These are phyloP conservation scores for Lithophane ornitopus DNA, from an alignment of 2,888 invertebrate species.

Conservation along the genomic window DNA sequence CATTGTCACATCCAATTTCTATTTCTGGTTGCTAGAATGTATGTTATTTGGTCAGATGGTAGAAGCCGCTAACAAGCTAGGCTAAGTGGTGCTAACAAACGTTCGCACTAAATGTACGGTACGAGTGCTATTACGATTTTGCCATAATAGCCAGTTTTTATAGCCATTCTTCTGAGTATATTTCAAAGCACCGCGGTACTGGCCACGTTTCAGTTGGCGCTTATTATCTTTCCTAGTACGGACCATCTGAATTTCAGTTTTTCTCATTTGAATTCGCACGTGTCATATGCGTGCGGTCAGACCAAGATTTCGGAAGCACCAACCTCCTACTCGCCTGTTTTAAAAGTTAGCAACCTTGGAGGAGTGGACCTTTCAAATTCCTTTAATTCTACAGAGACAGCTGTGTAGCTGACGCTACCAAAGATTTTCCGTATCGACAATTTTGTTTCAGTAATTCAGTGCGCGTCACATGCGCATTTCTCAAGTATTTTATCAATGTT, in stretches of 20 bases:
- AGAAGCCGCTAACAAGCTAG: slow-evolving; percentile 4
- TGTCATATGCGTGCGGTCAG: slow-evolving; percentile 17
- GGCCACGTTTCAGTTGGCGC: neutral
- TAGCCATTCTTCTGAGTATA: neutral
- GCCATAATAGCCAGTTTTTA: slow-evolving; percentile 6
- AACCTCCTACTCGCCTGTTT: slow-evolving; percentile 17
- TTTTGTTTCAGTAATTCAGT: slow-evolving; percentile 22
- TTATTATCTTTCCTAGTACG: slow-evolving; percentile 11
- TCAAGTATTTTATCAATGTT: slow-evolving; percentile 9
- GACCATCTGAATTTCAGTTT: slow-evolving; percentile 4
- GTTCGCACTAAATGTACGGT: slow-evolving; percentile 4
- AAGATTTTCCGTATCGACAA: neutral
- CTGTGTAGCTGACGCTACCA: slow-evolving; percentile 4
- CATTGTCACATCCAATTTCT: slow-evolving; percentile 14
- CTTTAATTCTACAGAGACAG: slow-evolving; percentile 16
- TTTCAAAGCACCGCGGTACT: neutral
- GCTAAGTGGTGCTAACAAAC: slow-evolving; percentile 25
- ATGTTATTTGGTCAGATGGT: slow-evolving; percentile 25
- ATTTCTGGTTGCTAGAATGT: slow-evolving; percentile 9
- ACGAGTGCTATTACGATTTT: slow-evolving; percentile 9
- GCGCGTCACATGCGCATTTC: neutral
- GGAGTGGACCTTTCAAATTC: slow-evolving; percentile 48
- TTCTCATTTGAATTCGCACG: slow-evolving; percentile 15
- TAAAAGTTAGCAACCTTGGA: slow-evolving; percentile 56
- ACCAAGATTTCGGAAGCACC: slow-evolving; percentile 7